Base-by-base conservation (phyloP, 2,113 vertebrate species). In the Corythoichthys haematopterus region DNA sequence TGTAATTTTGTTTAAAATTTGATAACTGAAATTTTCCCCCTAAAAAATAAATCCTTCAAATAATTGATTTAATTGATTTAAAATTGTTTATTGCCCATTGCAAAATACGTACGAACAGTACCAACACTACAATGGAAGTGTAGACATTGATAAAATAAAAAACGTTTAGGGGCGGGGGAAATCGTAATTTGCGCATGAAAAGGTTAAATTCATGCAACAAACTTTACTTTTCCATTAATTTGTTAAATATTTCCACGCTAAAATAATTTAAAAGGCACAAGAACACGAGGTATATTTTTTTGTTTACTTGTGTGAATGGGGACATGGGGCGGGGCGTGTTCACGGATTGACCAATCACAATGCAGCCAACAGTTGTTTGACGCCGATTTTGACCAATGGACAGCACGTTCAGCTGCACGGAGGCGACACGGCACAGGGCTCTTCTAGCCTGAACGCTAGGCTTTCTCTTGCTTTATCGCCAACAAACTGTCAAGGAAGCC, bases 221-320 rank as follows among this genome's bases (percentile, higher is more conserved):
- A 43, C 37, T 6, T 57, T 8, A 7, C 45, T 20, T 65, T 50
- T 43, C 14, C 28, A 37, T 7, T 60, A 52, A 20, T 33, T 55
- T 61, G 67, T 74, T 53, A 86, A 80, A 75, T n/a, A 79, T 74
- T 75, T 77, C 76, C 70, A 15, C 1, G 7, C 35, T 2, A 14
- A 14, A 65, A 61, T 51, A 14, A 74, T 70, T 33, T 63, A 63
- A 56, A 65, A 64, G 9, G 35, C 59, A 13, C 33, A 51, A n/a
- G 1, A 6, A 48, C 72, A 67, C 1, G 12, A 53, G 46, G 55
- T 72, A 38, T 70, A 69, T 83, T 84, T 28, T 28, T 28, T 80
- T 84, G 66, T 88, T 88, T 86, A 80, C 80, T 50, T 77, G 52
- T 8, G 63, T 81, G 79, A 87, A 76, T 69, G 7, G 68, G 28